A percentile compares a stretch with the other conserved stretches of the same genome.
phyloP scores from a whole-genome alignment of 2,797 vertebrate species.

The Iguana delicatissima region DNA sequence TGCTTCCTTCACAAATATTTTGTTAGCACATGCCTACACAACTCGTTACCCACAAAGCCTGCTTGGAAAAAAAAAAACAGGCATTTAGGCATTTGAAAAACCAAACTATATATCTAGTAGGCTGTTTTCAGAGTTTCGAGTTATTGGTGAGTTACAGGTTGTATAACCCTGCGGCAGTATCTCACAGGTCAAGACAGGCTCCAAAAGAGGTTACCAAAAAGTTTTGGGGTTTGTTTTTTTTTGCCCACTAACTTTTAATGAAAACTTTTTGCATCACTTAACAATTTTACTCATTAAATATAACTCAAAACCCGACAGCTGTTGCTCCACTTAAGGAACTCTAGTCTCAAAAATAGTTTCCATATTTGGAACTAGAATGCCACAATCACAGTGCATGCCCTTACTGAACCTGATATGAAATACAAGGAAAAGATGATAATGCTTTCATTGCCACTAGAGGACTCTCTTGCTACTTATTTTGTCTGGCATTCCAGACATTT shows the following conservation, averaged over 20 bases:
- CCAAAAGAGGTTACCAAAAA: background rate
- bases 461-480: constrained; percentile 57
- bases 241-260: constrained; percentile 24
- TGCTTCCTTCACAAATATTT: too few species aligned
- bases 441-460: constrained; percentile 65
- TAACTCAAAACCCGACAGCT: constrained; percentile 6
- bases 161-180: too few species aligned
- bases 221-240: too few species aligned
- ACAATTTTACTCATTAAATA: constrained; percentile 9
- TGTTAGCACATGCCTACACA: too few species aligned
- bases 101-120: background rate
- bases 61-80: too few species aligned
- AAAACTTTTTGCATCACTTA: constrained; percentile 30
- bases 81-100: too few species aligned
- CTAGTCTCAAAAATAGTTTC: background rate
- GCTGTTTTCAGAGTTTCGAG: background rate
- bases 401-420: background rate
- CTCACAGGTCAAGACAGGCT: background rate
- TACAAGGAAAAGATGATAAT: background rate
- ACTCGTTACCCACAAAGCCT: too few species aligned
- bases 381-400: background rate
- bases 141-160: background rate
- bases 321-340: background rate
- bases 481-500: background rate
- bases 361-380: background rate